Evolutionary conservation across 2,113 vertebrate species (phyloP).

Genomic region (Psittacus erithacus): DNA sequence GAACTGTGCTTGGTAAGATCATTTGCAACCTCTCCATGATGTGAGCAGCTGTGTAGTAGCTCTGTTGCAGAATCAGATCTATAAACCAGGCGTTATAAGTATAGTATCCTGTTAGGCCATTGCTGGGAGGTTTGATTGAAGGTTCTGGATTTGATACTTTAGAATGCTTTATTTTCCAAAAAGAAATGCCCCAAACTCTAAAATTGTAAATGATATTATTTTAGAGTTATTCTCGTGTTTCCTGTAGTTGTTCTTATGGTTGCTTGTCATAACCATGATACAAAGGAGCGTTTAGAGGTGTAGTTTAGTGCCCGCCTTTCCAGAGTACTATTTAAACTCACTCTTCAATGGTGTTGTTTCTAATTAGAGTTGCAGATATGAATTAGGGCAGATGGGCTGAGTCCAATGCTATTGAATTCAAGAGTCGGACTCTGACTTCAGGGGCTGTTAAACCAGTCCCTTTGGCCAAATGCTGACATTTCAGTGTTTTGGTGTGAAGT

Average conservation of each 20-base stretch:
- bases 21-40: background rate
- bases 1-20: background rate
- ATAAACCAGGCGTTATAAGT: background rate
- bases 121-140: background rate
- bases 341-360: background rate
- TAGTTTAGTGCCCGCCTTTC: background rate
- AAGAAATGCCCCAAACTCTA: background rate
- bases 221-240: background rate
- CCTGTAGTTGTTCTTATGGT: background rate
- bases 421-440: background rate
- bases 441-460: background rate
- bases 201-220: background rate
- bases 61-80: background rate
- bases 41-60: constrained; percentile 18
- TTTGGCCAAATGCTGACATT: background rate
- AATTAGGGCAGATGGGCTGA: background rate
- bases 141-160: background rate
- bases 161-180: background rate
- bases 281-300: background rate
- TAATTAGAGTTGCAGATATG: background rate
- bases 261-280: background rate
- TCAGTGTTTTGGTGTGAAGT: background rate
- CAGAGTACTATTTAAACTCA: background rate
- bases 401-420: background rate
- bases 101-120: background rate